phyloP scores from a whole-genome alignment of 2,113 vertebrate species.

The Ammodytes marinus region DNA sequence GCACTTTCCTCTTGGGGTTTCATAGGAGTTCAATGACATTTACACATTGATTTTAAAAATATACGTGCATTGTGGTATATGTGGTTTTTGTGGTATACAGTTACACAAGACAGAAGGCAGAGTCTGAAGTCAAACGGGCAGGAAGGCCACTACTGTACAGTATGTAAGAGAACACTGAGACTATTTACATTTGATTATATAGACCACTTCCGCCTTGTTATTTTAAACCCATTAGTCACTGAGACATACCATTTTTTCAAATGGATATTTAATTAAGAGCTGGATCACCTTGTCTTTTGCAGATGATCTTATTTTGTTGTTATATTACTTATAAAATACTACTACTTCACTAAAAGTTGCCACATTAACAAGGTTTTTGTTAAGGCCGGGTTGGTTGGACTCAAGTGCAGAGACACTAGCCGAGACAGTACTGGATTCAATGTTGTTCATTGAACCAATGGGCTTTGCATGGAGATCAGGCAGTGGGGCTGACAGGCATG shows the following conservation, averaged over 20 bases:
- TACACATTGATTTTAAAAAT: conserved; percentile 74
- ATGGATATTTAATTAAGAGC: neutral
- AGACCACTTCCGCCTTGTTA: neutral
- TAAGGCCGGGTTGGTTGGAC: too few relatives aligned
- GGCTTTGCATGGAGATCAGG: too few relatives aligned
- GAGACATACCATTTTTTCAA: neutral
- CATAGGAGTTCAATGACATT: conserved; percentile 60
- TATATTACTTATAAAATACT: neutral
- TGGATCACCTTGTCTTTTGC: neutral
- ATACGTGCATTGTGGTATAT: conserved; percentile 64
- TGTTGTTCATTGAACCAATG: too few relatives aligned
- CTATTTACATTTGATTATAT: conserved; percentile 11
- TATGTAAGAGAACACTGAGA: neutral
- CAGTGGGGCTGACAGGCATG: too few relatives aligned
- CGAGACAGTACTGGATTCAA: too few relatives aligned
- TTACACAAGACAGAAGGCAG: conserved; percentile 48
- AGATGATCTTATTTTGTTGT: neutral
- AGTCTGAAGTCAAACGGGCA: conserved; percentile 9
- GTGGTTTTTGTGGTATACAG: conserved; percentile 66
- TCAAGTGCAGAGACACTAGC: too few relatives aligned
- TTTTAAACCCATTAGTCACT: neutral
- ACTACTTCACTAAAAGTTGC: neutral
- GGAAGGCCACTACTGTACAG: neutral
- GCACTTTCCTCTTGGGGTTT: conserved; percentile 48
- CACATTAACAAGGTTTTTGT: neutral